Evolutionary conservation across 2,797 vertebrate genomes (phyloP), one percentile per base, ranked within the genome.

Genomic region (Acanthurus leucopareius): DNA sequence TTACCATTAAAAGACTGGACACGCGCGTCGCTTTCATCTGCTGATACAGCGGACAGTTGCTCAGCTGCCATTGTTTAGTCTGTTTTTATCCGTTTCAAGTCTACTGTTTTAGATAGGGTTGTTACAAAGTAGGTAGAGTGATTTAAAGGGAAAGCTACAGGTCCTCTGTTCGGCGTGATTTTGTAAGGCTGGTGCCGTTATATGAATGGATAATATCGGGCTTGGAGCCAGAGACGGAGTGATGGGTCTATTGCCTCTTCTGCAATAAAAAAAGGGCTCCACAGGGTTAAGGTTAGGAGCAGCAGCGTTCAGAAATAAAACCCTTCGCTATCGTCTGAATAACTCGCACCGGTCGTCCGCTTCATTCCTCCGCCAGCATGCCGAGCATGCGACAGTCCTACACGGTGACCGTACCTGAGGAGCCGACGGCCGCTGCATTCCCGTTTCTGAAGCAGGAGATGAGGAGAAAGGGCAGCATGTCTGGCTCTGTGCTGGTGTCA

Each of bases 351-450:
- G 57, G 56, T 77, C 35, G 32, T 80, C 82, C 56, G 54, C 57
- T 66, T 64, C 68, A 17, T 15, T 22, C 44, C 52, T 28, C 63
- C 65, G 63, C 78, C 86, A 82, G 66, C 84, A 93, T 94, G 93
- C 94, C 91, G 80, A 96, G 88, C 95, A 95, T 98, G 96, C 95
- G 96, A 87, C 97, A 96, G 89, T 96, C 97, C 0, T 98, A 97
- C 94, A 96, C 96, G 16, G 97, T 97, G 86, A 98, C 97, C 62
- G 94, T 97, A 45, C 96, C 96, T 2, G 96, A 97, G 93, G 97
- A 97, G 66, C 95, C 95, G 73, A 94, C 96, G 78, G 89, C 93
- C 68, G 87, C 96, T 73, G 94, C 95, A 2, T 95, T 97, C 79
- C 94, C 94, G 3, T 92, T 96, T 44, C 86, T 96, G 61, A 96